Evolutionary conservation across 2,797 vertebrate genomes (phyloP).

Genomic region (Anguilla megastoma): DNA sequence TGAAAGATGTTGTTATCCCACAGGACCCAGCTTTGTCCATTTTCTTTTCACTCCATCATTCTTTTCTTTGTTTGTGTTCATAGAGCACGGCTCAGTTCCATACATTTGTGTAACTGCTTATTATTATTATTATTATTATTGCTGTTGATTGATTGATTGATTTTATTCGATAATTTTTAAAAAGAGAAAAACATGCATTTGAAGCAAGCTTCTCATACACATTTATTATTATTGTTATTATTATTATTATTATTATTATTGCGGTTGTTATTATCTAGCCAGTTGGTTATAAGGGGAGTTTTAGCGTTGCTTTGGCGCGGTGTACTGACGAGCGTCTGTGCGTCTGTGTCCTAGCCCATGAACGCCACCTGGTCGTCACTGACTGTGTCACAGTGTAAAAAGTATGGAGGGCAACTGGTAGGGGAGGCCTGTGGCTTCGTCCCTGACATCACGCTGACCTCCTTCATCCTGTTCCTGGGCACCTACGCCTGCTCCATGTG

Average conservation of each 20-base stretch:
- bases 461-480: conserved; percentile 93
- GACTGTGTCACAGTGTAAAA: conserved; percentile 75
- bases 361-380: conserved; percentile 84
- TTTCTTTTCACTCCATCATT: background rate
- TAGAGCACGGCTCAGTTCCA: conserved; percentile 26
- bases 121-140: no score
- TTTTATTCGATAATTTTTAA: no score
- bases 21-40: background rate
- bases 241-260: background rate
- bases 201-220: no score
- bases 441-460: conserved; percentile 96
- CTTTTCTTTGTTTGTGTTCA: background rate
- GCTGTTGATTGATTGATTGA: no score
- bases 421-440: conserved; percentile 83
- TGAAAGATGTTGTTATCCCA: conserved; percentile 5
- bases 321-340: conserved; percentile 26
- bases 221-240: no score
- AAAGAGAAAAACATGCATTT: no score
- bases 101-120: conserved; percentile 42
- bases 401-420: conserved; percentile 75
- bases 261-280: background rate
- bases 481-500: conserved; percentile 95
- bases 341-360: conserved; percentile 57
- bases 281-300: background rate
- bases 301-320: background rate